Evolutionary conservation across 2,888 invertebrate species (phyloP), one percentile per base, ranked within the genome.

Genomic region (Stenodera caucasica): DNA sequence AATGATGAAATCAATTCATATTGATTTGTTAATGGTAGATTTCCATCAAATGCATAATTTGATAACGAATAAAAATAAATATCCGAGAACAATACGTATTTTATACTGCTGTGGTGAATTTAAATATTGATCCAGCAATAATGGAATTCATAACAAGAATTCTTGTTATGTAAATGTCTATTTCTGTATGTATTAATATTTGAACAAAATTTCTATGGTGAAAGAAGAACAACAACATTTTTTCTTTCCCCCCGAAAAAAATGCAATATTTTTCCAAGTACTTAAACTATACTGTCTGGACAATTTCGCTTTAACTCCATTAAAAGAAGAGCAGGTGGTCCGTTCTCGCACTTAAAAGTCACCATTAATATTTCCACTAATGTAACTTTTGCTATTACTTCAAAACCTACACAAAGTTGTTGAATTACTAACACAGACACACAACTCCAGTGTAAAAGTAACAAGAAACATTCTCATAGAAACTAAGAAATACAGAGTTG

Each of bases 321-420:
- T 45, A 45, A 23, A 9, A 26, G 3, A 2, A 5, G 45, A 45
- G 45, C 45, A 45, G 45, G 45, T 45, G 45, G 45, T 7, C 45
- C 14, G 18, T 51, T 32, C 33, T 51, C 32, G 15, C 29, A 40
- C 30, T 40, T 52, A 40, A 56, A 56, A 52, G 37, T 37, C 29
- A 52, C 37, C 40, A 52, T 57, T 52, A 52, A 57, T 53, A 32
- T 33, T 53, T 18, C 4, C 45, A 45, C 45, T 45, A 45, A 45
- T 45, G 45, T 18, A 40, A n/a, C 21, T 45, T 23, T 45, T 21
- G 21, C 4, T 45, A 6, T 9, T 18, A 5, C 21, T 21, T 21
- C 15, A 40, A 21, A 9, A 45, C 18, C 2, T 5, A 12, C 21
- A 21, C 9, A 11, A 37, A 33, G 33, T 5, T 33, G 33, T 3